Conservation (phyloP, 2,113 vertebrate genomes). For the Brachyhypopomus occidentalis region DNA sequence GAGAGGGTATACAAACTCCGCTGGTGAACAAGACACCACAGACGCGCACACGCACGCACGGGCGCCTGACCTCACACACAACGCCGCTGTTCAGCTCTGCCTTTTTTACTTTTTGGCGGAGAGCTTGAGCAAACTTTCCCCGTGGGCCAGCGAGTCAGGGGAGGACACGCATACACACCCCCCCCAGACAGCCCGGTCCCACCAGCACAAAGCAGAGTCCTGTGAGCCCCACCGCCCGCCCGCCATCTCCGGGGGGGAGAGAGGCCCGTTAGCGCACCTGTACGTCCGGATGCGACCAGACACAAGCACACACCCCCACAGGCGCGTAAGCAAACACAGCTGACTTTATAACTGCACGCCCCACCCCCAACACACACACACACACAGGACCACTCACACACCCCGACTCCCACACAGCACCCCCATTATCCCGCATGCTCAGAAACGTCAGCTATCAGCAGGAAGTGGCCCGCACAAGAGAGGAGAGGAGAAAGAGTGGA, state of each 20-base stretch:
- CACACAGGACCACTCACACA: background rate
- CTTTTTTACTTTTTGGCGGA: slow-evolving; percentile 26
- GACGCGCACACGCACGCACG: background rate
- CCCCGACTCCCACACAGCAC: slow-evolving; percentile 50
- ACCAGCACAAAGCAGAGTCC: slow-evolving; percentile 67
- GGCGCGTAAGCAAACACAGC: slow-evolving; percentile 62
- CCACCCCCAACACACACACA: slow-evolving; percentile 51
- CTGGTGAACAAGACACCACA: slow-evolving; percentile 24
- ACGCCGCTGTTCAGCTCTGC: slow-evolving; percentile 49
- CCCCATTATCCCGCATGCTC: slow-evolving; percentile 64
- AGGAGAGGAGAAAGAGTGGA: slow-evolving; percentile 51
- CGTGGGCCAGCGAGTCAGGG: slow-evolving; percentile 16
- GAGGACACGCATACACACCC: background rate
- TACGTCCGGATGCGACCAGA: slow-evolving; percentile 63
- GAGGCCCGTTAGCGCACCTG: slow-evolving; percentile 69
- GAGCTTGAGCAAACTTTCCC: slow-evolving; percentile 50
- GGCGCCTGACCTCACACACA: slow-evolving; percentile 49
- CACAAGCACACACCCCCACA: slow-evolving; percentile 51
- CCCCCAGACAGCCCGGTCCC: background rate
- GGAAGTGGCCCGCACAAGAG: slow-evolving; percentile 76
- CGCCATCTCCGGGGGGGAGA: slow-evolving; percentile 41
- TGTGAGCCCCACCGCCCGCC: slow-evolving; percentile 44
- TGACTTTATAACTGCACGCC: slow-evolving; percentile 64
- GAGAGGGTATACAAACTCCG: slow-evolving; percentile 43
- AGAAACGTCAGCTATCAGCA: slow-evolving; percentile 74